These are phyloP conservation scores for Podarcis lilfordi DNA, from an alignment of 2,797 vertebrate genomes.

Conservation along the genomic window DNA sequence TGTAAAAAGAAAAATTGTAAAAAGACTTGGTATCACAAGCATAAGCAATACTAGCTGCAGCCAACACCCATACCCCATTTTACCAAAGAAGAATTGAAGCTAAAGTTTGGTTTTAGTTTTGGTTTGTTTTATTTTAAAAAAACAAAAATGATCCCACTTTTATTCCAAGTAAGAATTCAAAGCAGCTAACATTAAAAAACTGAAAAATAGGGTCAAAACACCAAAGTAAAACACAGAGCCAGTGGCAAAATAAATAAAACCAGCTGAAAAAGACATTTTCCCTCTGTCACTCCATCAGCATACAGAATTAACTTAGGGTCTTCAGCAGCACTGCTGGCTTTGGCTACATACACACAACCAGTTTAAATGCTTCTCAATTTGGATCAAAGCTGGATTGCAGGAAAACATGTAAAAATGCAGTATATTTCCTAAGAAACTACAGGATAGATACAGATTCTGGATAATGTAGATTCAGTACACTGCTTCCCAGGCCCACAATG, in stretches of 20 bases:
- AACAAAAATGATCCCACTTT: neutral
- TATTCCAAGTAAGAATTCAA: neutral
- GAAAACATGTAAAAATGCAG: too few relatives aligned
- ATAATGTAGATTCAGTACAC: too few relatives aligned
- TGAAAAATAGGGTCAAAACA: neutral
- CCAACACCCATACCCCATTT: neutral
- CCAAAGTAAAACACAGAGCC: neutral
- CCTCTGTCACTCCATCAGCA: neutral
- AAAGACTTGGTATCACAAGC: neutral
- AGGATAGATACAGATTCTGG: too few relatives aligned
- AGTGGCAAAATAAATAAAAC: neutral
- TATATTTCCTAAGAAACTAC: too few relatives aligned
- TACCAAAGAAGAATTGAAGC: neutral
- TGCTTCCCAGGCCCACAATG: too few relatives aligned
- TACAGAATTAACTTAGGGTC: neutral
- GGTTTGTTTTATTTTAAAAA: neutral
- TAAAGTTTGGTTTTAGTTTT: neutral
- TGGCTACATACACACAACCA: too few relatives aligned
- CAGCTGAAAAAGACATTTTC: neutral
- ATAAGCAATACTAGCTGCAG: neutral
- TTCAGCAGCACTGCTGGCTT: neutral
- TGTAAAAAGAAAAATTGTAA: constrained; percentile 61
- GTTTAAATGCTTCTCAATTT: too few relatives aligned
- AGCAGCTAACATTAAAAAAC: neutral
- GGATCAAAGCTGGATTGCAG: too few relatives aligned